Evolutionary conservation across 2,113 vertebrate species (phyloP).

Genomic region (Riparia riparia): DNA sequence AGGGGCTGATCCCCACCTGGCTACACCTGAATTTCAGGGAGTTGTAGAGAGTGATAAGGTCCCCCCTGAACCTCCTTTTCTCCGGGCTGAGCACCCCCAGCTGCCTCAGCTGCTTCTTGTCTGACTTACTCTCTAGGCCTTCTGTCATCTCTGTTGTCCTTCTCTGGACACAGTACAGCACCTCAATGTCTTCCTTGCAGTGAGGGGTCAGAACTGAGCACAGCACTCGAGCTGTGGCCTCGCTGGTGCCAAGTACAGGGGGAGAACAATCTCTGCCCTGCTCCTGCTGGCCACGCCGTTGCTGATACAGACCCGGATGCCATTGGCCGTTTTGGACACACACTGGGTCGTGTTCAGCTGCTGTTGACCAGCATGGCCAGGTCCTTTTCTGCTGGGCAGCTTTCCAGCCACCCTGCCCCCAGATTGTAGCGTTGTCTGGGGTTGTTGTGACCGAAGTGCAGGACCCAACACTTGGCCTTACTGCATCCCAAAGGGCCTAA

Average conservation of each 20-base stretch:
- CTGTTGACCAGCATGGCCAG: fast-evolving
- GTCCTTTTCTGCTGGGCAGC: background rate
- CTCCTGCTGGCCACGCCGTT: background rate
- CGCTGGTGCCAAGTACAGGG: fast-evolving
- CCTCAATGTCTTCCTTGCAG: background rate
- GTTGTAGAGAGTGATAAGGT: too few species aligned
- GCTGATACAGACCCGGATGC: background rate
- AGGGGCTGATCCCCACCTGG: fast-evolving
- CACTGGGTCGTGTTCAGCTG: background rate
- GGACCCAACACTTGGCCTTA: background rate
- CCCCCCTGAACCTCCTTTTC: background rate
- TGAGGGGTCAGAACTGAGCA: background rate
- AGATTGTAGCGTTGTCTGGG: background rate
- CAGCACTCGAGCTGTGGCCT: fast-evolving
- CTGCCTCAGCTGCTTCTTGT: background rate
- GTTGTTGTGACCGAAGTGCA: background rate
- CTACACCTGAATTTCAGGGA: background rate
- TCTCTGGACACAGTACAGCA: background rate
- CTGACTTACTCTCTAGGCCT: background rate
- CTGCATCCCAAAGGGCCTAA: background rate
- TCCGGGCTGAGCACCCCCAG: background rate
- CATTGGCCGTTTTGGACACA: fast-evolving
- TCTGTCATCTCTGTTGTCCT: background rate
- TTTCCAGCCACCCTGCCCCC: background rate
- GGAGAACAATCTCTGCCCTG: too few species aligned